phyloP scores from a whole-genome alignment of 2,797 vertebrate species.

The Chaetophractus vellerosus region DNA sequence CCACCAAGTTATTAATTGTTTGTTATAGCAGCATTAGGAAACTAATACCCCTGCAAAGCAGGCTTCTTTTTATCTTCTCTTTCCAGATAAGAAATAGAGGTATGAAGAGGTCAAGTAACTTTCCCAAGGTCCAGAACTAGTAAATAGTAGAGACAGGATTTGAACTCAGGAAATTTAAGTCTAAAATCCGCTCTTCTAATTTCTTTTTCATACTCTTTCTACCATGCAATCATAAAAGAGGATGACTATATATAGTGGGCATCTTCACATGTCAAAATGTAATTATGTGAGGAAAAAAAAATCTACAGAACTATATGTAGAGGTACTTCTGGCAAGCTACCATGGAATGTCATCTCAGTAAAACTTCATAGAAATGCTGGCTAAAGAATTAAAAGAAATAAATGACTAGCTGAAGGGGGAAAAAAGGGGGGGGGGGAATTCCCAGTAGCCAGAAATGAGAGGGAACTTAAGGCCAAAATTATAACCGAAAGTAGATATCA shows the following conservation, averaged over 20 bases:
- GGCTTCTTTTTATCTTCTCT: neutral
- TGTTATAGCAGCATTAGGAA: neutral
- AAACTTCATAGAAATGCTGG: neutral
- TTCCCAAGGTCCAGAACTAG: neutral
- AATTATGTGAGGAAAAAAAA: neutral
- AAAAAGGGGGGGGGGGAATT: neutral
- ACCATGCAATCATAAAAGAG: neutral
- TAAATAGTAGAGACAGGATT: neutral
- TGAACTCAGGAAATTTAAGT: neutral
- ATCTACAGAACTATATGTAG: neutral
- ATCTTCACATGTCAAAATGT: neutral
- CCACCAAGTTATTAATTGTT: neutral
- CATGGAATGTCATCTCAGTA: neutral
- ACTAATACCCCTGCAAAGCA: neutral
- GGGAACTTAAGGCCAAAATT: neutral
- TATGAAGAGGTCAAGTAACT: neutral
- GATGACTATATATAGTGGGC: neutral
- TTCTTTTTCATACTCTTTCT: neutral
- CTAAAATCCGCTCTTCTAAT: neutral
- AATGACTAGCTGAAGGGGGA: neutral
- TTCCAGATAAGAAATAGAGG: neutral
- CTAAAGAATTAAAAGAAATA: conserved; percentile 44
- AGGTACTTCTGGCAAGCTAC: neutral
- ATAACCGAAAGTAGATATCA: neutral
- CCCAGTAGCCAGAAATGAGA: neutral